Conservation (phyloP, 1,140 invertebrate genomes). For the Lycorma delicatula region DNA sequence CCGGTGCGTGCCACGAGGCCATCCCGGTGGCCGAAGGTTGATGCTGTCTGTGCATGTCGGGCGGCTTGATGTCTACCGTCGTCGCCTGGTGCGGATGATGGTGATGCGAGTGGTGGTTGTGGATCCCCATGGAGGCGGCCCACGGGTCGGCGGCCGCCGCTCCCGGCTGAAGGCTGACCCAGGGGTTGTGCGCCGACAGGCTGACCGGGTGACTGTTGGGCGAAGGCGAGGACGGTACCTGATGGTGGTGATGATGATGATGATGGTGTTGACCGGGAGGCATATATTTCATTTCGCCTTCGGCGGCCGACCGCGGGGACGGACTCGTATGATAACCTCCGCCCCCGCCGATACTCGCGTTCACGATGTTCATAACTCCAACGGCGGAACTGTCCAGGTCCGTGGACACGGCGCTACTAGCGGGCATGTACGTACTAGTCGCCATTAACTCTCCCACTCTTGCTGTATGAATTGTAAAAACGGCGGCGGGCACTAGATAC, state of each 20-base stretch:
- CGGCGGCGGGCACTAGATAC: constrained; percentile 23
- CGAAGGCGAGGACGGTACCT: constrained; percentile 48
- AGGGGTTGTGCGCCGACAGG: constrained; percentile 58
- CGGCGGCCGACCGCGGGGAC: constrained; percentile 66
- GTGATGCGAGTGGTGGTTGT: constrained; percentile 58
- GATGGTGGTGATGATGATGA: constrained; percentile 59
- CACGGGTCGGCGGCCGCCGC: constrained; percentile 59
- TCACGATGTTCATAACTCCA: constrained; percentile 52
- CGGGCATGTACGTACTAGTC: constrained; percentile 76
- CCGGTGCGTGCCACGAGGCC: constrained; percentile 76
- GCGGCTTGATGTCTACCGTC: constrained; percentile 39
- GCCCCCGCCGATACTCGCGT: constrained; percentile 35
- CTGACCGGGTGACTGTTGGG: constrained; percentile 58
- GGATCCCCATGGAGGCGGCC: constrained; percentile 57
- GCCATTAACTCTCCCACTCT: constrained; percentile 47
- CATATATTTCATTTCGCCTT: constrained; percentile 91
- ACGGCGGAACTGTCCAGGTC: constrained; percentile 67
- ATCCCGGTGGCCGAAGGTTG: constrained; percentile 54
- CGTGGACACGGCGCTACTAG: constrained; percentile 56
- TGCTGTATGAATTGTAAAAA: constrained; percentile 28
- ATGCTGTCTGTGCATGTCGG: constrained; percentile 39
- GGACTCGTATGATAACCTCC: constrained; percentile 58
- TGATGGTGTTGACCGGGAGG: constrained; percentile 70
- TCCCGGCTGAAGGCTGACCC: constrained; percentile 68
- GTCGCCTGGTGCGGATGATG: constrained; percentile 48